A percentile compares a stretch with the other conserved stretches of the same genome.
Conservation (phyloP, 2,797 vertebrate species). For the Scomberomorus guttatus region DNA sequence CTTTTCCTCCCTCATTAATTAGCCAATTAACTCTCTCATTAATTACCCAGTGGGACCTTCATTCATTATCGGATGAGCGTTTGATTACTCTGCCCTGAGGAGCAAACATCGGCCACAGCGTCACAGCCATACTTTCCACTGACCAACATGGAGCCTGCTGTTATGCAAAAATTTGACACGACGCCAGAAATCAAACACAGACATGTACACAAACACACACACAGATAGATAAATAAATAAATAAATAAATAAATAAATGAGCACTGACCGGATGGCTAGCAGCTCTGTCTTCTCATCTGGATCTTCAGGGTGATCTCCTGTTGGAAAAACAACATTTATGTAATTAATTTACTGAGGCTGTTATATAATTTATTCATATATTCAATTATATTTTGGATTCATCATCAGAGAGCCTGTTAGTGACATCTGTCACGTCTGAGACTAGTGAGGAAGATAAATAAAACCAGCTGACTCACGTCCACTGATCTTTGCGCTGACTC, state of each 20-base stretch:
- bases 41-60: conserved; percentile 8
- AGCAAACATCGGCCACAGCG: neutral
- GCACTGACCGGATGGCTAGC: conserved; percentile 90
- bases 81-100: conserved; percentile 35
- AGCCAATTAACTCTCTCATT: conserved; percentile 1
- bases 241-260: neutral
- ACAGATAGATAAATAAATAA: neutral
- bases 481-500: conserved; percentile 86
- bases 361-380: neutral
- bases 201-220: conserved; percentile 9
- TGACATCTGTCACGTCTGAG: no score
- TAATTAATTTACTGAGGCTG: neutral
- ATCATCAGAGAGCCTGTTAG: neutral
- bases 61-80: neutral
- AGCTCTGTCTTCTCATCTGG: conserved; percentile 89
- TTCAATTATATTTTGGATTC: neutral
- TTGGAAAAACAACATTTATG: neutral
- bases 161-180: neutral
- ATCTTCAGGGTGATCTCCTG: conserved; percentile 88
- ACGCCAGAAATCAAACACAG: neutral
- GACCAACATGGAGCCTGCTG: neutral
- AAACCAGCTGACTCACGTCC: conserved; percentile 88
- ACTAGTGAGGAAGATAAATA: neutral
- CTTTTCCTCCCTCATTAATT: neutral
- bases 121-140: conserved; percentile 53